phyloP scores from a whole-genome alignment of 2,113 vertebrate genomes.

The Odobenus rosmarus region DNA sequence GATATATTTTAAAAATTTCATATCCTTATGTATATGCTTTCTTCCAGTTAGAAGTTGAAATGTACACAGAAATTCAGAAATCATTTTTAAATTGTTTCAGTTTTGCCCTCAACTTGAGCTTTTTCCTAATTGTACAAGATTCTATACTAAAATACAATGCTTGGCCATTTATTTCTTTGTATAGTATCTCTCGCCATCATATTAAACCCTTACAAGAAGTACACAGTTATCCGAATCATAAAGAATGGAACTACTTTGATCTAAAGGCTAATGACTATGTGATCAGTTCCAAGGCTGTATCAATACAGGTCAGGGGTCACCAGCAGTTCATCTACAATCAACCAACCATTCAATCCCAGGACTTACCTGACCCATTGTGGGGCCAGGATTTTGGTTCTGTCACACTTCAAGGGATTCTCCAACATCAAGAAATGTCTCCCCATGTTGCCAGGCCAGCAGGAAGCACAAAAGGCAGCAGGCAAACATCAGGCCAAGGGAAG shows the following conservation, averaged over 20 bases:
- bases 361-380: not conserved
- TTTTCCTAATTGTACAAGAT: not conserved
- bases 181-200: not conserved
- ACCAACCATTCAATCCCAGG: not conserved
- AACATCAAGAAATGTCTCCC: not conserved
- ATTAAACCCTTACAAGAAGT: not conserved
- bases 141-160: not conserved
- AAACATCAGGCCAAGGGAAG: not conserved
- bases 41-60: constrained; percentile 30
- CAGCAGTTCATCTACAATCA: not conserved
- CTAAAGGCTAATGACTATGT: not conserved
- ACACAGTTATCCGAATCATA: not conserved
- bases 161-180: not conserved
- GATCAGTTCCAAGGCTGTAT: not conserved
- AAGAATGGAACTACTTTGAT: constrained; percentile 9
- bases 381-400: not conserved
- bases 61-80: not conserved
- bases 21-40: not conserved
- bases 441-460: not conserved
- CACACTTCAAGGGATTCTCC: not conserved
- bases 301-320: not conserved
- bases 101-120: constrained; percentile 14
- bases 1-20: not conserved
- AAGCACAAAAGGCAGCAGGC: not conserved
- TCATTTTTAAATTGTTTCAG: constrained; percentile 36